phyloP scores from a whole-genome alignment of 2,888 invertebrate genomes.

The Cremastinae sp. region DNA sequence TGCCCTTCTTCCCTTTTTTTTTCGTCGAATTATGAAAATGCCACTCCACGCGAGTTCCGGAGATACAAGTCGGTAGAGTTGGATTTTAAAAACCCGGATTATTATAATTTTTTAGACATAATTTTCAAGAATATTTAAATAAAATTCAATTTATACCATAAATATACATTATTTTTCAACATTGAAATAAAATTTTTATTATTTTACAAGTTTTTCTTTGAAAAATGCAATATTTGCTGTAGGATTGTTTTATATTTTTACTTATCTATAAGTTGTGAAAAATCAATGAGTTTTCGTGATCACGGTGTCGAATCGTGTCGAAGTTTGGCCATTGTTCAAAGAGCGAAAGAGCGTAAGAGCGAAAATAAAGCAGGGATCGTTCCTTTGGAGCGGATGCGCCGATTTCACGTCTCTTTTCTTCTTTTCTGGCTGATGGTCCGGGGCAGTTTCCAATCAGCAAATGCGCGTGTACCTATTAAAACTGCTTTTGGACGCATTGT shows the following conservation, averaged over 20 bases:
- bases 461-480: constrained; percentile 80
- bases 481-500: constrained; percentile 72
- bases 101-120: too few relatives aligned
- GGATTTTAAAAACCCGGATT: too few relatives aligned
- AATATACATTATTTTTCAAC: too few relatives aligned
- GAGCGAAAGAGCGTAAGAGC: constrained; percentile 23
- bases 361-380: constrained; percentile 23
- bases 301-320: constrained; percentile 5
- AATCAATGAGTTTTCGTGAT: not conserved
- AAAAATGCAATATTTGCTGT: too few relatives aligned
- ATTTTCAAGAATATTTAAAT: too few relatives aligned
- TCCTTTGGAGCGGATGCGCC: constrained; percentile 24
- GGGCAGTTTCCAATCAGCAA: constrained; percentile 77
- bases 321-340: constrained; percentile 36
- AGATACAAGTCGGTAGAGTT: not conserved
- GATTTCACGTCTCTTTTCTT: constrained; percentile 35
- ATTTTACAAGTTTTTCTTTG: too few relatives aligned
- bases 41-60: not conserved
- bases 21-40: constrained; percentile 40
- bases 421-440: constrained; percentile 49
- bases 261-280: too few relatives aligned
- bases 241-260: too few relatives aligned
- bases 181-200: too few relatives aligned
- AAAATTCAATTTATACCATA: too few relatives aligned
- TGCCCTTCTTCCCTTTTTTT: constrained; percentile 25